A percentile compares a stretch with the other conserved stretches of the same genome.
phyloP scores from a whole-genome alignment of 2,888 invertebrate genomes.

The Melanostoma mellinum region DNA sequence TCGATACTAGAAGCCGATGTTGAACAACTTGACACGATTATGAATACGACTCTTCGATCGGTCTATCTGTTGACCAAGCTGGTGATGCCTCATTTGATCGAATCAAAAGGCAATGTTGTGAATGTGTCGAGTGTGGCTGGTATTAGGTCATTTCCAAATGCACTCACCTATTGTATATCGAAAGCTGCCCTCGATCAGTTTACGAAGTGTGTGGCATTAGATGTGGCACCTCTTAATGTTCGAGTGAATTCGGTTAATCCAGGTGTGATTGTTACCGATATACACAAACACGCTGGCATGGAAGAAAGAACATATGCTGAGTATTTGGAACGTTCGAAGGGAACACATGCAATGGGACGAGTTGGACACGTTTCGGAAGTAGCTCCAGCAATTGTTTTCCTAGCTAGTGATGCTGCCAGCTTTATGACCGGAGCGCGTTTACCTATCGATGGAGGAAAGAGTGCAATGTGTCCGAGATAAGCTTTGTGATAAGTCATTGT shows the following conservation, averaged over 20 bases:
- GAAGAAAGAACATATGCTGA: slow-evolving; percentile 88
- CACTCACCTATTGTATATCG: slow-evolving; percentile 94
- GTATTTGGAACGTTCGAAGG: slow-evolving; percentile 90
- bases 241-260: slow-evolving; percentile 96
- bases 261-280: slow-evolving; percentile 92
- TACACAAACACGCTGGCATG: slow-evolving; percentile 91
- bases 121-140: slow-evolving; percentile 97
- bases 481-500: neutral
- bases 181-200: slow-evolving; percentile 97
- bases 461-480: slow-evolving; percentile 87
- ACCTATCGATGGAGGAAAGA: slow-evolving; percentile 86
- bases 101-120: slow-evolving; percentile 91
- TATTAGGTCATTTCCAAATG: slow-evolving; percentile 91
- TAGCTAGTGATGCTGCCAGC: slow-evolving; percentile 89
- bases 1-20: slow-evolving; percentile 90
- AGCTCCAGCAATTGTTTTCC: slow-evolving; percentile 92
- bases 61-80: slow-evolving; percentile 90
- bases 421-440: slow-evolving; percentile 89
- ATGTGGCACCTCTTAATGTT: slow-evolving; percentile 89
- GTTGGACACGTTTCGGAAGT: slow-evolving; percentile 92
- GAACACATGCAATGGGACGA: slow-evolving; percentile 94
- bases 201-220: slow-evolving; percentile 93
- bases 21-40: slow-evolving; percentile 91
- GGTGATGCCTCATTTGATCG: slow-evolving; percentile 90
- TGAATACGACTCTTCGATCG: slow-evolving; percentile 92